Percentiles rank a stretch among this genome's conserved stretches.
Conservation (phyloP, 1,140 invertebrate species). For the Papilio xuthus region DNA sequence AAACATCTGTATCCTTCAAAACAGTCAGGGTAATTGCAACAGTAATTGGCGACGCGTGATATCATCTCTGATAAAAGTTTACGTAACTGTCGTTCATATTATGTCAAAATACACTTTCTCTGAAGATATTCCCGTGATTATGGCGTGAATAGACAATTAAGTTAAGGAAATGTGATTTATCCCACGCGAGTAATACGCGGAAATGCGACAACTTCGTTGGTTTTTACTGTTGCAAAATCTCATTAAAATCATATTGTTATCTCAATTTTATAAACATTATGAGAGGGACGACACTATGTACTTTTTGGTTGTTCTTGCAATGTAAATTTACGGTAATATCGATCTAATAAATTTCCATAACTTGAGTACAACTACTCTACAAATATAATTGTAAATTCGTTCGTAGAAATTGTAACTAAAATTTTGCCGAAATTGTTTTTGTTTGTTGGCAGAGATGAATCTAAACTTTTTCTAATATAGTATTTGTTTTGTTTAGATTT, state of each 20-base stretch:
- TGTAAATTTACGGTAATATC: no score
- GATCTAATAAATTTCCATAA: no score
- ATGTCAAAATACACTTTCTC: conserved; percentile 9
- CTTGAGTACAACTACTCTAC: no score
- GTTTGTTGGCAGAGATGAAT: not conserved
- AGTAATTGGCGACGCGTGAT: not conserved
- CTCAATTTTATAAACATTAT: no score
- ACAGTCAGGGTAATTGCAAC: not conserved
- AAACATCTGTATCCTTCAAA: no score
- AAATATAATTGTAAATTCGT: no score
- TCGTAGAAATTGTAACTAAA: no score
- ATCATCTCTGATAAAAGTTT: not conserved
- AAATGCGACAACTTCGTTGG: not conserved
- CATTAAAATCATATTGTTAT: not conserved
- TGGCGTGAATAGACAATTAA: conserved; percentile 26
- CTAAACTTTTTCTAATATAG: not conserved
- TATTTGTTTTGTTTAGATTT: not conserved
- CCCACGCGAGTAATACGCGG: conserved; percentile 29
- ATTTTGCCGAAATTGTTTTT: no score
- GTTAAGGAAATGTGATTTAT: conserved; percentile 27
- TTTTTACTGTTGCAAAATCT: not conserved
- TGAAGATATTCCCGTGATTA: conserved; percentile 7
- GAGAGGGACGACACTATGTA: no score
- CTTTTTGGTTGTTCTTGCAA: no score
- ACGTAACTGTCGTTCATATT: not conserved